Percentiles rank a stretch among this genome's conserved stretches.
These are phyloP conservation scores for Prunella himalayana DNA, from an alignment of 2,113 vertebrate genomes.

Conservation along the genomic window DNA sequence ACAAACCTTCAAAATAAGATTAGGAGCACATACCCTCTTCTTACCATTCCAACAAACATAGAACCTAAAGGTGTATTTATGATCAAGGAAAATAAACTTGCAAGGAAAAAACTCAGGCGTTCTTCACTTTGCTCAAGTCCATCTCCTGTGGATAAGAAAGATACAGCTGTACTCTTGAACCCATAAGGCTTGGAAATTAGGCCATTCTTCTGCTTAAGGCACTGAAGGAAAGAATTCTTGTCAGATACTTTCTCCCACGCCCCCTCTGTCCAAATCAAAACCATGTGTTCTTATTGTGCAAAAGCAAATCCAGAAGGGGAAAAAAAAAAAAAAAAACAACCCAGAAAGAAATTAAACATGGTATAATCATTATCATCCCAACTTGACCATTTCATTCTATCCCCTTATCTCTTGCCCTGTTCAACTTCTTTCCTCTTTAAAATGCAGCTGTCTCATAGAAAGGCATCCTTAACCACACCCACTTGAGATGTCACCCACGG, in stretches of 20 bases:
- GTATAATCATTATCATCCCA: not conserved
- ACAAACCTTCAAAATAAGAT: not conserved
- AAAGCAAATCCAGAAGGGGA: not conserved
- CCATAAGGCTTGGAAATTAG: conserved; percentile 46
- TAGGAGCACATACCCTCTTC: not conserved
- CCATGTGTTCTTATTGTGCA: conserved; percentile 50
- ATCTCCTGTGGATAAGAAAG: conserved; percentile 22
- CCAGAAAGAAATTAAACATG: not conserved
- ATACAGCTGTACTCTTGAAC: conserved; percentile 50
- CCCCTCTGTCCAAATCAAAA: conserved; percentile 56
- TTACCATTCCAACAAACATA: not conserved
- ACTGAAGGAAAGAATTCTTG: conserved; percentile 44
- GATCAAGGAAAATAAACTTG: not conserved
- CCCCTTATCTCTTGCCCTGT: not conserved
- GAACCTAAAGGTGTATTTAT: not conserved
- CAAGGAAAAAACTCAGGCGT: not conserved
- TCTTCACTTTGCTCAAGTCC: not conserved
- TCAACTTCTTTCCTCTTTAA: not conserved
- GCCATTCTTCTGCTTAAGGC: conserved; percentile 61
- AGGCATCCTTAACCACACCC: not conserved
- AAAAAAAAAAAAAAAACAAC: not conserved
- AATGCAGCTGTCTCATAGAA: not conserved
- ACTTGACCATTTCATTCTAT: not conserved
- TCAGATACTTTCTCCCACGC: conserved; percentile 54
- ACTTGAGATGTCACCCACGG: not conserved